These are phyloP conservation scores for Beroe forskalii DNA, from an alignment of 37 sponge, comb jelly and placozoan species.

Conservation along the genomic window DNA sequence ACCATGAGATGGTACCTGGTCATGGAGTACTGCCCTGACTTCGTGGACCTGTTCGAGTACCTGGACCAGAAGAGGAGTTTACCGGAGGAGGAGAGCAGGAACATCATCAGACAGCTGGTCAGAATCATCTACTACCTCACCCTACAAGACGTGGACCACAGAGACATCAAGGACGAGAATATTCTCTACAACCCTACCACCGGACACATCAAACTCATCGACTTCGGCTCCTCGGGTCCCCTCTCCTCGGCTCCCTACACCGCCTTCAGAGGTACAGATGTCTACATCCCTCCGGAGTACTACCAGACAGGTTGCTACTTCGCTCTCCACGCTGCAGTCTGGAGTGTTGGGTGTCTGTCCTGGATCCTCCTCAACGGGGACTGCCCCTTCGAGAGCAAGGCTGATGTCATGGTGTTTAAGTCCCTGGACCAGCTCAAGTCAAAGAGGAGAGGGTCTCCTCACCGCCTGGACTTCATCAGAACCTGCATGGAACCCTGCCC, in stretches of 20 bases:
- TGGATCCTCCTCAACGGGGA: conserved; percentile 38
- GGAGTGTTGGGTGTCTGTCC: conserved; percentile 35
- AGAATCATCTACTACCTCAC: neutral
- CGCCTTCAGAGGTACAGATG: conserved; percentile 24
- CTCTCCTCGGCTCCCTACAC: conserved; percentile 1
- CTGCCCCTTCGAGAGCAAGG: conserved; percentile 28
- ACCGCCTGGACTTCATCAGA: conserved; percentile 21
- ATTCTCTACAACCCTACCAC: conserved; percentile 54
- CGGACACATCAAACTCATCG: conserved; percentile 55
- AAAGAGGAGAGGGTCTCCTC: neutral
- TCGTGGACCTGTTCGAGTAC: conserved; percentile 43
- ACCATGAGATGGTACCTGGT: conserved; percentile 31
- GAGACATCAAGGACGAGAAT: conserved; percentile 62
- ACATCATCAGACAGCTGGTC: conserved; percentile 32
- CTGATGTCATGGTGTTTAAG: neutral
- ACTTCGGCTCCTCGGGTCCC: conserved; percentile 13
- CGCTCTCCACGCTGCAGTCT: conserved; percentile 29
- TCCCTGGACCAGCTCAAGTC: neutral
- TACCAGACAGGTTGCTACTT: neutral
- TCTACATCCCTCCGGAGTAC: conserved; percentile 63
- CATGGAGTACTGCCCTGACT: conserved; percentile 10
- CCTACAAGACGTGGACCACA: conserved; percentile 9
- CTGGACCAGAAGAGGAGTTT: neutral
- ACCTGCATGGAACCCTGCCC: conserved; percentile 13
- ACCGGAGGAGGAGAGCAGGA: neutral